Percentiles rank a stretch among this genome's conserved stretches.
These are phyloP conservation scores for Pseudotriccus pelzelni DNA, from an alignment of 2,797 vertebrate species.

Conservation along the genomic window DNA sequence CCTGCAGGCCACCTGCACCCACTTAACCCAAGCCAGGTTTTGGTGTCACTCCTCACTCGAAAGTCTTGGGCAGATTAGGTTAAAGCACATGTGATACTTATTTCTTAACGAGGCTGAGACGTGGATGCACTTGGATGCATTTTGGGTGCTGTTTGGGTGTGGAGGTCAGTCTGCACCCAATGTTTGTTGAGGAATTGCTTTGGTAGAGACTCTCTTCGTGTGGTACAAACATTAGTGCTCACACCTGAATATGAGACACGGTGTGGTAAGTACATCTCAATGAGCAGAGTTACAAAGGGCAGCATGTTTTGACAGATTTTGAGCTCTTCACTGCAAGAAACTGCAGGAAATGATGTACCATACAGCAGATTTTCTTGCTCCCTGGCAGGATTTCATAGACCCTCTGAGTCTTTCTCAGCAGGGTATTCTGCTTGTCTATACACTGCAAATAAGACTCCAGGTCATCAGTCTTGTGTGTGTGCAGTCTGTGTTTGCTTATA, in stretches of 20 bases:
- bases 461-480: not conserved
- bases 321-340: slow-evolving; percentile 59
- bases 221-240: not conserved
- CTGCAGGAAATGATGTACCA: slow-evolving; percentile 52
- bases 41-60: not conserved
- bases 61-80: not conserved
- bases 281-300: not conserved
- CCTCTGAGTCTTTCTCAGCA: slow-evolving; percentile 55
- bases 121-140: not conserved
- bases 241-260: not conserved
- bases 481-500: not conserved
- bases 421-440: slow-evolving; percentile 53
- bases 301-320: slow-evolving; percentile 35
- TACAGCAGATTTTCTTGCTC: slow-evolving; percentile 58
- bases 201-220: not conserved
- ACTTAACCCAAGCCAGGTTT: not conserved
- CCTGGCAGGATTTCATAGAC: slow-evolving; percentile 33
- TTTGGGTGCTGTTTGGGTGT: not conserved
- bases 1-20: not conserved
- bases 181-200: not conserved
- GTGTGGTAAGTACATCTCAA: not conserved
- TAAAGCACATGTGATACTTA: not conserved
- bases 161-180: not conserved
- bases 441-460: not conserved
- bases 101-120: not conserved